Evolutionary conservation across 2,888 invertebrate genomes (phyloP), one percentile per base, ranked within the genome.

Genomic region (Agrilus cyanescens): DNA sequence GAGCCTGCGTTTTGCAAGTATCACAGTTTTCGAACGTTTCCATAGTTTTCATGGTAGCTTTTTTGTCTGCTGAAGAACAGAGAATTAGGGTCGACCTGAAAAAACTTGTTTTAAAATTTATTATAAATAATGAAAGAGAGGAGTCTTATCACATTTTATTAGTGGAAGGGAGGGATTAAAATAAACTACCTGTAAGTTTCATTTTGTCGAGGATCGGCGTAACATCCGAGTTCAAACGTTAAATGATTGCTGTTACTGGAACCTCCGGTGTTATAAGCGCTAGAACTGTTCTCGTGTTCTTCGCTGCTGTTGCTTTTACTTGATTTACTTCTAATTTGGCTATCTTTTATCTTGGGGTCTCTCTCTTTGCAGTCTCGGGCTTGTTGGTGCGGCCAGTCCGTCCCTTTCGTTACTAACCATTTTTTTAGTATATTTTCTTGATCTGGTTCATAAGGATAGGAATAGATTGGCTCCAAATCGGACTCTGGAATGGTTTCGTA

Each of bases 251-350:
- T 81, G 52, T 82, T 76, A 55, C 81, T 80, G n/a, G 82, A 82
- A 42, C 82, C 83, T 2, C 82, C 81, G 2, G 82, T 82, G 57
- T 83, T 84, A 60, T 82, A 83, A 38, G 83, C 82, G 62, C 78
- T 79, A 30, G 81, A 80, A 37, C 78, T 77, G 48, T 71, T 71
- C 47, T 80, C 78, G 46, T 75, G 73, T 46, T 74, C 76, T 48
- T 76, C 74, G 31, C 68, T 72, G 48, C 71, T 71, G 46, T 58
- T 60, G 46, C 60, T 61, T 47, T 60, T 61, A 30, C 57, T 57
- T 29, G 61, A 56, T 47, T 62, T 62, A 38, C 54, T 56, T 37
- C 48, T 47, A 38, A 50, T 49, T 37, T 55, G 57, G 29, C 37
- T 43, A 36, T 57, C 55, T 42, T 57, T 56, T 42, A 43, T 44